Percentiles rank a stretch among this genome's conserved stretches.
Conservation (phyloP, 2,888 invertebrate species). For the Hemaris fuciformis region DNA sequence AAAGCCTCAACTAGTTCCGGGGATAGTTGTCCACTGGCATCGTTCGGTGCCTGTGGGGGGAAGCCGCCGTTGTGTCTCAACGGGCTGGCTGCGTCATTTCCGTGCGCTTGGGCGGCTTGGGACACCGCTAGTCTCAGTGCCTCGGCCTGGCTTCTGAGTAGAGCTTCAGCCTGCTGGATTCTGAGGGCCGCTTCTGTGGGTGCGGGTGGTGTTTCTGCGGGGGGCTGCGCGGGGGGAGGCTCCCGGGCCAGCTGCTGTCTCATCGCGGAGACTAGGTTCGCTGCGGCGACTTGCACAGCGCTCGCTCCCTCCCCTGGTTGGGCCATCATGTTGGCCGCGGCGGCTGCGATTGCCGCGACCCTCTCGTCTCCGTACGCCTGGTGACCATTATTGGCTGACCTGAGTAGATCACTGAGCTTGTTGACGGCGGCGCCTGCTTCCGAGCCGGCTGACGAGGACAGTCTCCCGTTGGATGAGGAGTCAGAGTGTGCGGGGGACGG, state of each 20-base stretch:
- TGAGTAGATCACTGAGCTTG: constrained; percentile 81
- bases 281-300: constrained; percentile 87
- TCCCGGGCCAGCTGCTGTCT: constrained; percentile 81
- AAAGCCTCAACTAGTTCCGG: constrained; percentile 88
- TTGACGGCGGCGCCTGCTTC: constrained; percentile 85
- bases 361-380: constrained; percentile 85
- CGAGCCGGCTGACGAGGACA: constrained; percentile 90
- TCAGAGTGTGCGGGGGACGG: constrained; percentile 94
- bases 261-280: constrained; percentile 89
- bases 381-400: constrained; percentile 84
- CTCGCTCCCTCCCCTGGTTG: constrained; percentile 83
- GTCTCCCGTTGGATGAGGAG: constrained; percentile 90
- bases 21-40: constrained; percentile 81
- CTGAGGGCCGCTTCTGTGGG: constrained; percentile 88
- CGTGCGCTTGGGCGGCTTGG: constrained; percentile 83
- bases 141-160: constrained; percentile 92
- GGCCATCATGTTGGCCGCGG: constrained; percentile 82
- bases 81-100: constrained; percentile 64
- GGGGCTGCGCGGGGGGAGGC: constrained; percentile 83
- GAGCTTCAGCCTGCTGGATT: constrained; percentile 90
- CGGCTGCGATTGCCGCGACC: constrained; percentile 87
- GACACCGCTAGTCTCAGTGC: constrained; percentile 91
- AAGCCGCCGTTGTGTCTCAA: constrained; percentile 75
- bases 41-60: constrained; percentile 62
- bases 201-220: constrained; percentile 88